phyloP scores from a whole-genome alignment of 2,113 vertebrate genomes.

The Cathartes aura region DNA sequence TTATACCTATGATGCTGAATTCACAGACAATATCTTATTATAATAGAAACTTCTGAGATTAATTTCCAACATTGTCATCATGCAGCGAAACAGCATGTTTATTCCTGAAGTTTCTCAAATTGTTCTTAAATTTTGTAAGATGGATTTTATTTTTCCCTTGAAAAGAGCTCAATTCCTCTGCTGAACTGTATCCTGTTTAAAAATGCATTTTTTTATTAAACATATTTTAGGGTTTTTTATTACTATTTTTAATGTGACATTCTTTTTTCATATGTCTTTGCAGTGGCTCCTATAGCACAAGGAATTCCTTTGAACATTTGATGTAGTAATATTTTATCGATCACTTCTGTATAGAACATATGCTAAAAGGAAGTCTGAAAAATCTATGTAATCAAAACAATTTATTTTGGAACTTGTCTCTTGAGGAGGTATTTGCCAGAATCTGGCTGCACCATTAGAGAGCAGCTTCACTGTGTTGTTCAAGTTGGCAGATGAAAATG shows the following conservation, averaged over 20 bases:
- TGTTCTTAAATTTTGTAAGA: background rate
- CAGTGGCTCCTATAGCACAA: background rate
- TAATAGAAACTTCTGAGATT: background rate
- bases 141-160: background rate
- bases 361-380: slow-evolving; percentile 62
- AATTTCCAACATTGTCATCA: background rate
- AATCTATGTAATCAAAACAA: slow-evolving; percentile 68
- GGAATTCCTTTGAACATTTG: slow-evolving; percentile 56
- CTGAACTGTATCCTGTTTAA: background rate
- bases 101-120: background rate
- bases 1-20: background rate
- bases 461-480: slow-evolving; percentile 26
- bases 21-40: background rate
- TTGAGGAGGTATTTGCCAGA: slow-evolving; percentile 29
- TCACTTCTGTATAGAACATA: slow-evolving; percentile 64
- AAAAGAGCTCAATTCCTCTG: background rate
- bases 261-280: background rate
- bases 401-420: slow-evolving; percentile 66
- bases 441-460: slow-evolving; percentile 44
- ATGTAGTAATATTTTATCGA: slow-evolving; percentile 62
- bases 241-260: background rate
- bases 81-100: background rate
- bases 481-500: slow-evolving; percentile 66
- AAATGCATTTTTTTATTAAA: background rate
- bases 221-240: background rate